Base-by-base conservation (phyloP, 2,797 vertebrate genomes). In the Ctenopoma multispine region DNA sequence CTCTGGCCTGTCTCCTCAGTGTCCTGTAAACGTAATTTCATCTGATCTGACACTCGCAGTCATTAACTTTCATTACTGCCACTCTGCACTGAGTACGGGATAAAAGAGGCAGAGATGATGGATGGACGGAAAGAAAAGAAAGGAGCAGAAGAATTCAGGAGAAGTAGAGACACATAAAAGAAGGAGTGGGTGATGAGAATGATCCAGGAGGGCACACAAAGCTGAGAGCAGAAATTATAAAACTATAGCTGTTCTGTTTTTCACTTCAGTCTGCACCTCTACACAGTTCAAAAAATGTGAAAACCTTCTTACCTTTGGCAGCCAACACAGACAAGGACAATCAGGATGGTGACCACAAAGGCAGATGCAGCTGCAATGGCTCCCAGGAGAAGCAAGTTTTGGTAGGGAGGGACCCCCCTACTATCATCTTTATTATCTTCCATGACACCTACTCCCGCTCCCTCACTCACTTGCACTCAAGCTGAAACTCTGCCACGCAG, bases 331-430 rank as follows among this genome's bases (percentile, higher is more conserved):
- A 95, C 88, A 36, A 95, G 89, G 55, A 95, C 91, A 40, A 95
- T 94, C 50, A 95, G 79, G 79, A 95, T 92, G 80, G 94, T 95
- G 85, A 95, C 94, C 67, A 95, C 90, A 10, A 95, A 95, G 82
- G 94, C 94, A 1, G 94, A 95, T 1, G 94, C 92, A 8, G 94
- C 94, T 10, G 94, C 93, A 12, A 95, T 94, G 87, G 93, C 92
- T 51, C 94, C 94, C 83, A 95, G 87, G 56, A 95, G 87, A 75
- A 95, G 91, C 84, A 94, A 75, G 81, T 92, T 93, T 48, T 85
- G 66, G 83, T 90, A 91, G 79, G 84, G 67, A 40, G 64, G 47
- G 31, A 1, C 31, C 20, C 69, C 49, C 4, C 60, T 72, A 29
- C 2, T 41, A 44, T 21, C 61, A 50, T 5, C 62, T 50, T 23